Evolutionary conservation across 1,140 invertebrate species (phyloP).

Genomic region (Copidosoma floridanum): DNA sequence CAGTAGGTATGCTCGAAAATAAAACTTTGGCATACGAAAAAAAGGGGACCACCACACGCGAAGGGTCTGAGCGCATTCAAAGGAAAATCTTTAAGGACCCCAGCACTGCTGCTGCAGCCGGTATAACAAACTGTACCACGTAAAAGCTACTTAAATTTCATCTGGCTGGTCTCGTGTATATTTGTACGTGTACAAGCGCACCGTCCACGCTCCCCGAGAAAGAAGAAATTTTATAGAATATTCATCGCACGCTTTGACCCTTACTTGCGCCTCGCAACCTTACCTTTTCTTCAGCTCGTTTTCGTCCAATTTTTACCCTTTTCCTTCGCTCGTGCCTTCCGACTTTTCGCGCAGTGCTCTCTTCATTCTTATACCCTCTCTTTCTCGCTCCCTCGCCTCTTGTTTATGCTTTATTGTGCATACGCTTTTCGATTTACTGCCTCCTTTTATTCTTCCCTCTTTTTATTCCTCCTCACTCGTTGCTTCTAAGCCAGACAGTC

Average conservation of each 20-base stretch:
- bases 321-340: background rate
- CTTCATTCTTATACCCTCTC: background rate
- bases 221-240: background rate
- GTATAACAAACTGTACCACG: background rate
- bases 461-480: too few relatives aligned
- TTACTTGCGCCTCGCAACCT: background rate
- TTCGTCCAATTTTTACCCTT: too few relatives aligned
- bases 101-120: background rate
- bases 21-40: too few relatives aligned
- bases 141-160: constrained; percentile 1
- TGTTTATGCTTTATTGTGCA: background rate
- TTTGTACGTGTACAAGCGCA: background rate
- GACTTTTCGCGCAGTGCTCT: background rate
- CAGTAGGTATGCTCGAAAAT: too few relatives aligned
- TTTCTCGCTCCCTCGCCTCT: too few relatives aligned
- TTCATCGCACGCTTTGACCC: constrained; percentile 12
- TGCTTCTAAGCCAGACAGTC: too few relatives aligned
- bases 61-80: too few relatives aligned
- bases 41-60: too few relatives aligned
- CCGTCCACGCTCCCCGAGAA: background rate
- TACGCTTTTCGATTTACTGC: too few relatives aligned
- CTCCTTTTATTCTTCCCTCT: too few relatives aligned
- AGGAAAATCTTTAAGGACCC: background rate
- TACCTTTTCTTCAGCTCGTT: too few relatives aligned
- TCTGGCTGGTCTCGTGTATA: background rate